Percentiles rank a stretch among this genome's conserved stretches.
These are phyloP conservation scores for Dinothrombium tinctorium DNA, from an alignment of 1,140 invertebrate species.

Conservation along the genomic window DNA sequence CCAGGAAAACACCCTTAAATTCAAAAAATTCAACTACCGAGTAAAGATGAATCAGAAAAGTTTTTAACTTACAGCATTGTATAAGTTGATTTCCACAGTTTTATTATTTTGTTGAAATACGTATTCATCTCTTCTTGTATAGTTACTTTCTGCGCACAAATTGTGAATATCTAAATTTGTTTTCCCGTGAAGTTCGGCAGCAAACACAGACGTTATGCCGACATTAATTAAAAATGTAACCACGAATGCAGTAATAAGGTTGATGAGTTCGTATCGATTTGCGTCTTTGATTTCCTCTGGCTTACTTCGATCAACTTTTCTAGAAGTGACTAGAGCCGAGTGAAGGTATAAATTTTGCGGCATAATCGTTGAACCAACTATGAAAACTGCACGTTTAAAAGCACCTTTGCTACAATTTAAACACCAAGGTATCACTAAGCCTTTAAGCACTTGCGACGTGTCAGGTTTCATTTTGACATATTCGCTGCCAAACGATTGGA, in stretches of 20 bases:
- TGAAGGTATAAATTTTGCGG: slow-evolving; percentile 81
- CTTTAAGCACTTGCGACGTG: slow-evolving; percentile 41
- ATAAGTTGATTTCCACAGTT: slow-evolving; percentile 4
- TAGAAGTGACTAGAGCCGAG: slow-evolving; percentile 68
- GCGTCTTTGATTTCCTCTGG: slow-evolving; percentile 47
- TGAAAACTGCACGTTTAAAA: slow-evolving; percentile 57
- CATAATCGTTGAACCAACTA: slow-evolving; percentile 77
- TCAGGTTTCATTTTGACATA: slow-evolving; percentile 47
- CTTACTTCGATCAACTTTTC: slow-evolving; percentile 48
- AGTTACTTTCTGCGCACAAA: neutral
- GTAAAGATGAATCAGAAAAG: neutral
- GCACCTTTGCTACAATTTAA: slow-evolving; percentile 37
- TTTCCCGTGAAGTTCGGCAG: slow-evolving; percentile 45
- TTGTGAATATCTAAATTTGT: slow-evolving; percentile 33
- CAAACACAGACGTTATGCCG: slow-evolving; percentile 69
- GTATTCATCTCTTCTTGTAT: neutral
- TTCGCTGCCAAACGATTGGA: slow-evolving; percentile 69
- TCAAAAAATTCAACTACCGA: neutral
- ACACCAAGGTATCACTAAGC: slow-evolving; percentile 60
- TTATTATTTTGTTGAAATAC: slow-evolving; percentile 6
- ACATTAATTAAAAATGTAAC: slow-evolving; percentile 70
- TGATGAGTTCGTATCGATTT: slow-evolving; percentile 67
- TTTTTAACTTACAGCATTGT: slow-evolving; percentile 3
- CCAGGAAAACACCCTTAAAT: slow-evolving; percentile 9
- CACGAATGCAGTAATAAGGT: slow-evolving; percentile 51